Conservation (phyloP, 1,140 invertebrate species). For the Eumeta japonica region DNA sequence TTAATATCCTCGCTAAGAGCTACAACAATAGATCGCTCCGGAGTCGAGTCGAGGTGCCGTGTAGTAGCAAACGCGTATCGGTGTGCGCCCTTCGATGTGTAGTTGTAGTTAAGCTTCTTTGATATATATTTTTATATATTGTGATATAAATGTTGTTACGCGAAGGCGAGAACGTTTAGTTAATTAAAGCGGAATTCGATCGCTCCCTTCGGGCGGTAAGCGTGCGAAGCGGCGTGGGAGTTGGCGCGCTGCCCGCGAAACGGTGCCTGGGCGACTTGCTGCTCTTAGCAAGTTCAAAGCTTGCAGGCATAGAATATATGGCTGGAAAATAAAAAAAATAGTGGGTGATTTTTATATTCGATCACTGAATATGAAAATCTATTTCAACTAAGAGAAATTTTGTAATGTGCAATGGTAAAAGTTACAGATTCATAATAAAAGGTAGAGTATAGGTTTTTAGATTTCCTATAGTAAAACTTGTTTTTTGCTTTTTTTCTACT, state of each 20-base stretch:
- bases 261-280: constrained; percentile 52
- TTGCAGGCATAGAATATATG: constrained; percentile 37
- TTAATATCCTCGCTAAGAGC: too few relatives aligned
- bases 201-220: too few relatives aligned
- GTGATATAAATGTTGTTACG: constrained; percentile 53
- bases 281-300: constrained; percentile 47
- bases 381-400: constrained; percentile 44
- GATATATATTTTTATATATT: constrained; percentile 58
- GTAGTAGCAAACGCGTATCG: constrained; percentile 52
- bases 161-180: constrained; percentile 51
- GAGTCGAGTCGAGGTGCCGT: too few relatives aligned
- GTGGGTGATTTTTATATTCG: constrained; percentile 53
- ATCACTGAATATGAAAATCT: constrained; percentile 46
- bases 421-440: too few relatives aligned
- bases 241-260: constrained; percentile 19
- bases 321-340: constrained; percentile 33
- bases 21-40: too few relatives aligned
- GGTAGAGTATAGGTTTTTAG: too few relatives aligned
- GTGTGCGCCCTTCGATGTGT: constrained; percentile 49
- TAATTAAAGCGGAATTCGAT: constrained; percentile 43
- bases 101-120: constrained; percentile 55
- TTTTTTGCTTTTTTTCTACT: too few relatives aligned
- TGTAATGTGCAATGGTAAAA: too few relatives aligned
- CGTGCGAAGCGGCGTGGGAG: too few relatives aligned
- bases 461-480: too few relatives aligned